A percentile compares a stretch with the other conserved stretches of the same genome.
Conservation (phyloP, 2,113 vertebrate genomes). For the Kryptolebias marmoratus region DNA sequence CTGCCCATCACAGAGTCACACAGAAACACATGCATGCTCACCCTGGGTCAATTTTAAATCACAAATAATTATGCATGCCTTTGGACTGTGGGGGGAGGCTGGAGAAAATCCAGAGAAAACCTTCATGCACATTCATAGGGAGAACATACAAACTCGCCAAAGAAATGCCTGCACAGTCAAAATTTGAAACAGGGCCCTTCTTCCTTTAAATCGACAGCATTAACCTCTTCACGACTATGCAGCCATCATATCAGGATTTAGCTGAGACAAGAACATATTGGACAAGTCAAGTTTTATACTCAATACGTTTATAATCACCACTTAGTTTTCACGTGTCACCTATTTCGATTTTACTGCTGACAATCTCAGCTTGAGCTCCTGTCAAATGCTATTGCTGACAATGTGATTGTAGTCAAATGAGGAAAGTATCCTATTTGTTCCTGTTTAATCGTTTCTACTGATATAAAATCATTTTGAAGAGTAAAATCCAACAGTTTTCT, state of each 20-base stretch:
- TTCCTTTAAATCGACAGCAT: conserved; percentile 3
- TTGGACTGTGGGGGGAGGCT: not conserved
- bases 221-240: not conserved
- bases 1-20: not conserved
- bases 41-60: not conserved
- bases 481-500: not conserved
- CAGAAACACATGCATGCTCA: not conserved
- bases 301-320: conserved; percentile 37
- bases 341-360: conserved; percentile 18
- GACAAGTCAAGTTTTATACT: conserved; percentile 33
- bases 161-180: not conserved
- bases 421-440: conserved; percentile 13
- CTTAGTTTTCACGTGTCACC: conserved; percentile 29
- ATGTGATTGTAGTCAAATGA: not conserved
- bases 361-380: conserved; percentile 24
- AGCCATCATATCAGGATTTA: conserved; percentile 1
- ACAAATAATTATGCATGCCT: not conserved
- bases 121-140: not conserved
- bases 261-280: too few relatives aligned
- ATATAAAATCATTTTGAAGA: not conserved
- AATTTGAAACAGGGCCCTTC: not conserved
- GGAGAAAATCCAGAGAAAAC: not conserved
- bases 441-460: not conserved
- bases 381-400: not conserved
- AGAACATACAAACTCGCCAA: not conserved